Conservation (phyloP, 1,140 invertebrate species). For the Sycobia sp. region DNA sequence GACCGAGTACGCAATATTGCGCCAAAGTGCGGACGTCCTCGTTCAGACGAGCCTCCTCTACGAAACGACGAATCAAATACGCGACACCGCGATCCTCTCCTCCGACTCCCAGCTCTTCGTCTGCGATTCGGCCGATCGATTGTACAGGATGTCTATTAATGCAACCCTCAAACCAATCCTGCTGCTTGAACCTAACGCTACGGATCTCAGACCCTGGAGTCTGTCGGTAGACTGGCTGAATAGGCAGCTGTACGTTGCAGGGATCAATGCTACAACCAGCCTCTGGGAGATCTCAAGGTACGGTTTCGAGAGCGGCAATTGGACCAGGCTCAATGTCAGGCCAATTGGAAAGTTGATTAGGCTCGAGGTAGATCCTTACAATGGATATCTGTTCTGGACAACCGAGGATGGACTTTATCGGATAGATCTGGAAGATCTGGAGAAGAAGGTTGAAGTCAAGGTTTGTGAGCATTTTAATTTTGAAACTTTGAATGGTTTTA, state of each 20-base stretch:
- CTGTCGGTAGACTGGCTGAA: conserved; percentile 89
- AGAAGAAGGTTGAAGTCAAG: conserved; percentile 69
- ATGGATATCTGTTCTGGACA: conserved; percentile 89
- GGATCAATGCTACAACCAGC: conserved; percentile 64
- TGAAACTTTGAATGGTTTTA: too few relatives aligned
- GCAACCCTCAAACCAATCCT: conserved; percentile 56
- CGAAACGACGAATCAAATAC: conserved; percentile 51
- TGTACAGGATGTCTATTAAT: conserved; percentile 63
- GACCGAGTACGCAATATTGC: conserved; percentile 70
- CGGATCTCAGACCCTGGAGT: conserved; percentile 67
- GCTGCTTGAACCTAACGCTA: conserved; percentile 65
- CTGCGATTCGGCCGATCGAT: conserved; percentile 71
- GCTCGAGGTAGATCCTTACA: conserved; percentile 89
- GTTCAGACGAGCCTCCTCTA: conserved; percentile 68
- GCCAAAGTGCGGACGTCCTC: conserved; percentile 71
- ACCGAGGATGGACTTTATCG: conserved; percentile 73
- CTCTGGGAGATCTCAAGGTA: conserved; percentile 77
- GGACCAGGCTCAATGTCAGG: conserved; percentile 71
- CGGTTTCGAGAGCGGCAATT: conserved; percentile 71
- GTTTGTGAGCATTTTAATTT: conserved; percentile 43
- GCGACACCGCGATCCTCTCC: conserved; percentile 77
- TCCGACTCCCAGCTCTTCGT: conserved; percentile 74
- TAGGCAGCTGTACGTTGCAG: conserved; percentile 77
- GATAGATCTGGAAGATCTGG: conserved; percentile 76
- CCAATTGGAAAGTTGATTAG: conserved; percentile 72